Evolutionary conservation across 1,140 invertebrate genomes (phyloP), one percentile per base, ranked within the genome.

Genomic region (Drosophila micromelanica): DNA sequence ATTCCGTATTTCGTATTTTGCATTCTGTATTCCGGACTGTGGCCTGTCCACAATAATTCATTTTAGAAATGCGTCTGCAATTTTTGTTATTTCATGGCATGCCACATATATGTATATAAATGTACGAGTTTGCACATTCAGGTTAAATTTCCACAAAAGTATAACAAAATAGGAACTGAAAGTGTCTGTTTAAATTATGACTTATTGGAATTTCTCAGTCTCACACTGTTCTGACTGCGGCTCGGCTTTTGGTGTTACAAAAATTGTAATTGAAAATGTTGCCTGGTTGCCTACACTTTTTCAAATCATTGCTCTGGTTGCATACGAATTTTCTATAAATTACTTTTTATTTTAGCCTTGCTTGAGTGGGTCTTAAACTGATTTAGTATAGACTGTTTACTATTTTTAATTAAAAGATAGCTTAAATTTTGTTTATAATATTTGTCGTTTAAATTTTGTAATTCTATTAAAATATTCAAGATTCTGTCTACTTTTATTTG

Each of bases 41-140:
- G 57, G 59, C 32, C 49, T 71, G 74, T 77, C 78, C 70, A 86
- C 78, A 86, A 86, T 86, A 87, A 86, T 86, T 85, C 82, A 86
- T 86, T 73, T 72, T 20, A 46, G 69, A 81, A 80, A 76, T 87
- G 65, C 82, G 64, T 81, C 67, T 73, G 70, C 78, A 80, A 78
- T 73, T 79, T 78, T 70, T 82, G 82, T 70, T 76, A 82, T 86
- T 87, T 78, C 45, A 43, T 55, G 30, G 46, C 73, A 85, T 77
- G 71, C 64, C 46, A 62, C 15, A 49, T 30, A 27, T 40, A 38
- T n/a, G 46, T 51, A 62, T 38, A n/a, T 20, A 27, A 1, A 23
- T 38, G 40, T 7, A 48, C 32, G 6, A 65, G 51, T 69, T 63
- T 48, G 48, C 35, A 15, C 63, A 70, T 64, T 78, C 76, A 60